phyloP scores from a whole-genome alignment of 2,113 vertebrate species.

The Scytalopus superciliaris region DNA sequence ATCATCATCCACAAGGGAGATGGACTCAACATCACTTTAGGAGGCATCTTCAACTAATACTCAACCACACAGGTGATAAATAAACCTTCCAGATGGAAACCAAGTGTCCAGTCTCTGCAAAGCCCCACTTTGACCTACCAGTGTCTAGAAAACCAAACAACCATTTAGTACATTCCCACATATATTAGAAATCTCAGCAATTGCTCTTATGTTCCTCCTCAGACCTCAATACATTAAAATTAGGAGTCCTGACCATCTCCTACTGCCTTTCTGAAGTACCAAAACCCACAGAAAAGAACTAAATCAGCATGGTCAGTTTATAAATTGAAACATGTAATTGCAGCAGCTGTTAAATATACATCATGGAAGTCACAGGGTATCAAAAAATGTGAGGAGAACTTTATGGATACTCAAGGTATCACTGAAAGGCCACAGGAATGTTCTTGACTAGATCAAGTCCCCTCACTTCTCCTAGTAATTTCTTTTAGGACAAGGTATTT shows the following conservation, averaged over 20 bases:
- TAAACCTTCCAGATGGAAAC: neutral
- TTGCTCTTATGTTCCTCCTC: neutral
- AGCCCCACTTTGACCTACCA: neutral
- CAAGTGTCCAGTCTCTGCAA: neutral
- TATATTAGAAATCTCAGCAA: neutral
- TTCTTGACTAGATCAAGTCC: neutral
- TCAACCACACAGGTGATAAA: neutral
- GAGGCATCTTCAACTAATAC: neutral
- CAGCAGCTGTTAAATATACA: neutral
- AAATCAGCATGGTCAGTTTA: neutral
- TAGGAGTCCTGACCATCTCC: neutral
- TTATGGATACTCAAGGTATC: neutral
- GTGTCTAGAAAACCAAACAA: neutral
- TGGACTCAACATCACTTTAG: neutral
- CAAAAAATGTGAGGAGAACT: neutral
- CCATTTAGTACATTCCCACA: neutral
- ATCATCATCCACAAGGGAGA: neutral
- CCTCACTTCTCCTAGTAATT: neutral
- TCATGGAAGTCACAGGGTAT: fast-evolving
- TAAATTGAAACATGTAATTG: neutral
- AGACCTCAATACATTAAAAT: neutral
- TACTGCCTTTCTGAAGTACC: neutral
- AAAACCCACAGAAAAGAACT: neutral
- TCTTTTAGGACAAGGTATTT: neutral
- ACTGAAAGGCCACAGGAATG: neutral